Evolutionary conservation across 2,888 invertebrate genomes (phyloP).

Genomic region (Norana najaformis): DNA sequence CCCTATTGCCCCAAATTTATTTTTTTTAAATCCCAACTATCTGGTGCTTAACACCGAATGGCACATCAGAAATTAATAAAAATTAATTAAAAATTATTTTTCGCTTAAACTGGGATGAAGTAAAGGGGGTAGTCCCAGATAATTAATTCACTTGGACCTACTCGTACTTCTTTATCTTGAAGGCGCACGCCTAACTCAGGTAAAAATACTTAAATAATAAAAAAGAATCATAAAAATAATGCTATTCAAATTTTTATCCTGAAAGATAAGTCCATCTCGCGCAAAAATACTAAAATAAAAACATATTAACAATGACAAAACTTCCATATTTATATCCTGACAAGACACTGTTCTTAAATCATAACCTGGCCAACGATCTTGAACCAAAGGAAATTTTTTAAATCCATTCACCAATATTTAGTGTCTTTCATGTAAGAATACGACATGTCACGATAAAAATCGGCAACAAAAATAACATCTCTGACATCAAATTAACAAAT

Average conservation of each 20-base stretch:
- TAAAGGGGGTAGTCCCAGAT: too few species aligned
- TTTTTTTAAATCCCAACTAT: neutral
- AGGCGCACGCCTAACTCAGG: neutral
- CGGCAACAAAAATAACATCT: neutral
- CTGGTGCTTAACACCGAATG: neutral
- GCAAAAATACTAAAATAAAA: neutral
- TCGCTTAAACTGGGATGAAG: neutral
- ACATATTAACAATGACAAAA: too few species aligned
- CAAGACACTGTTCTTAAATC: neutral
- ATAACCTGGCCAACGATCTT: too few species aligned
- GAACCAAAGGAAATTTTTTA: neutral
- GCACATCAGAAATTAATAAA: neutral
- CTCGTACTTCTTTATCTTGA: neutral
- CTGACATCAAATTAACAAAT: neutral
- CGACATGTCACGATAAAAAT: neutral
- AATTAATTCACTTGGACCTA: neutral
- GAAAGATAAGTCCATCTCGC: neutral
- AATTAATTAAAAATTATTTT: neutral
- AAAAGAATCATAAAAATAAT: neutral
- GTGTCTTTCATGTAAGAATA: neutral
- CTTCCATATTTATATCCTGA: neutral
- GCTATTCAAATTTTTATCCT: neutral
- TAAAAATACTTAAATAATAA: neutral
- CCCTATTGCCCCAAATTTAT: too few species aligned
- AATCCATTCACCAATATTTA: slow-evolving; percentile 5